Base-by-base conservation (phyloP, 1,140 invertebrate species). In the Drosophila virilis region DNA sequence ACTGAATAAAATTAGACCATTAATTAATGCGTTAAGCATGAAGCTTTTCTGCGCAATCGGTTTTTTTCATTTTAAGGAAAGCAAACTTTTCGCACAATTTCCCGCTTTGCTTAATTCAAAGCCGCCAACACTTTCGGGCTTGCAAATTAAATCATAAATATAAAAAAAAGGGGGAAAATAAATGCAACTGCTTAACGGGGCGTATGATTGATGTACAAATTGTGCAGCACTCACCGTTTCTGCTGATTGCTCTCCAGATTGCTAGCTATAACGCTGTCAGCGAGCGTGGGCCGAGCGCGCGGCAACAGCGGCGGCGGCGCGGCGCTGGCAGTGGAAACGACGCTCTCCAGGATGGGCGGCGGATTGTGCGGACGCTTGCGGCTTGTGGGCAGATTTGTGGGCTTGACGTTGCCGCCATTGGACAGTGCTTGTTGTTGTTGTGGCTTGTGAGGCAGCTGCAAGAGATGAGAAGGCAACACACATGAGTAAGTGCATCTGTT, bases 291-390 rank as follows among this genome's bases (percentile, higher is more conserved):
- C 51, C 70, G 78, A 45, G 75, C 79, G 37, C 73, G 79, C 32
- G 79, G 78, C 81, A 82, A 8, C 12, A 77, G 62, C 28, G 71
- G 90, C 48, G 82, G 83, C 38, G 68, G 42, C n/a, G 54, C n/a
- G 15, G 50, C 54, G 46, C 10, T 40, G 51, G 33, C 55, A 15
- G 22, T 48, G 46, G 38, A 15, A 9, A 55, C 33, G 32, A 66
- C 45, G 48, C 74, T 80, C 62, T 90, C 86, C 60, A 76, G 85
- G 57, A 90, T 91, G 76, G 86, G 86, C 75, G 86, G 80, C 68
- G 84, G 72, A 62, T 91, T 86, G 51, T 92, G 91, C 51, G 91
- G 81, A 13, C 91, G 84, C 74, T 92, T 92, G 64, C 91, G 90
- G 50, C 69, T 85, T 7, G 71, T 75, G 59, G 74, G 66, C 52